These are phyloP conservation scores for Gouania willdenowi DNA, from an alignment of 2,797 vertebrate species.

Conservation along the genomic window DNA sequence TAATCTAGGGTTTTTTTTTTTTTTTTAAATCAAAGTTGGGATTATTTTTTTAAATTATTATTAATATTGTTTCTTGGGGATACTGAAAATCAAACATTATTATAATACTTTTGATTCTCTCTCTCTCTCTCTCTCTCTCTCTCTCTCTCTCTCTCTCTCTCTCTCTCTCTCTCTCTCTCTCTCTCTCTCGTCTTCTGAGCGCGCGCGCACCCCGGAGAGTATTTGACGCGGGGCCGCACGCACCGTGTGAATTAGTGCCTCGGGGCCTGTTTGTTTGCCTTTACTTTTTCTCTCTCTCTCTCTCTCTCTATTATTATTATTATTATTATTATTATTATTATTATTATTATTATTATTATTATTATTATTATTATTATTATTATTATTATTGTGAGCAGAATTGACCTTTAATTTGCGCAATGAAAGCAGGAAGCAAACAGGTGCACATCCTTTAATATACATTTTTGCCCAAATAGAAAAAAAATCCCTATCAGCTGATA, in stretches of 20 bases:
- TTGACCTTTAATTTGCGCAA: constrained; percentile 77
- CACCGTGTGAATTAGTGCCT: constrained; percentile 68
- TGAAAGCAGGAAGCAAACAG: constrained; percentile 17
- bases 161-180: too few species aligned
- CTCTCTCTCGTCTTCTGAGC: constrained; percentile 51
- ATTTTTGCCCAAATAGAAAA: too few species aligned
- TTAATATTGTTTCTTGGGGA: background rate
- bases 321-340: constrained; percentile 68
- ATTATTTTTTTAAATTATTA: too few species aligned
- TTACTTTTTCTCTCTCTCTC: constrained; percentile 69
- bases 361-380: constrained; percentile 62
- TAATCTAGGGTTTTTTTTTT: too few species aligned
- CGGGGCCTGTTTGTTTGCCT: constrained; percentile 77
- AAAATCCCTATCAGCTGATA: too few species aligned
- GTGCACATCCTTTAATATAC: background rate
- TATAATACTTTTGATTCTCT: constrained; percentile 66
- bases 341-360: constrained; percentile 60
- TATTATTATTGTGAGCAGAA: constrained; percentile 73
- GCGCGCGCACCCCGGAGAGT: constrained; percentile 62
- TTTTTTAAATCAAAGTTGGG: background rate
- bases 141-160: too few species aligned
- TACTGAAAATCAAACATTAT: constrained; percentile 57
- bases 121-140: too few species aligned
- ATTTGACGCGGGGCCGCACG: constrained; percentile 30
- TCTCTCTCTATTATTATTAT: constrained; percentile 61